phyloP scores from a whole-genome alignment of 35 echinoderm and acorn worm genomes.

The Anneissia japonica region DNA sequence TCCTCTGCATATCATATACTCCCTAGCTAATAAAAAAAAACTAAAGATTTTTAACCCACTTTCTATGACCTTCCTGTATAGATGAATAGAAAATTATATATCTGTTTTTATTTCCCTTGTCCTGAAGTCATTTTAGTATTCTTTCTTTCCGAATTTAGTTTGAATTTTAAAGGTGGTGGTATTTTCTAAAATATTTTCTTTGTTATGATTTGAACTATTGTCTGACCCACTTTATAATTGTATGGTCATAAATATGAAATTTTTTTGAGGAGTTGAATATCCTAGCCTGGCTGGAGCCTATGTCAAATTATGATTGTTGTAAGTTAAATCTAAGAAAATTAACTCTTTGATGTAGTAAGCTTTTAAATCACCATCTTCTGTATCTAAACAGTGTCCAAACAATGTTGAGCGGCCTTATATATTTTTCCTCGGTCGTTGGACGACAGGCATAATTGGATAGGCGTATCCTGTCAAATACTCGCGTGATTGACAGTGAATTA shows the following conservation, averaged over 20 bases:
- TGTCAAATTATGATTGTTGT: not conserved
- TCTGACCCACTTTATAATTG: not conserved
- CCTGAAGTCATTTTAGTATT: not conserved
- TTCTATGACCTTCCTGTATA: not conserved
- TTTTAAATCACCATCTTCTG: no score
- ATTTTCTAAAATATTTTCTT: not conserved
- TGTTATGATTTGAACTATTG: not conserved
- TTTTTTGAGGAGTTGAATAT: not conserved
- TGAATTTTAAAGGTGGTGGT: not conserved
- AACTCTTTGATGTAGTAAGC: no score
- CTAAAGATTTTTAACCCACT: constrained; percentile 1
- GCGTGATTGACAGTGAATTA: no score
- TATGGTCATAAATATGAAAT: not conserved
- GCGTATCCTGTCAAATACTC: no score
- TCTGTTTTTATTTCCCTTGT: not conserved
- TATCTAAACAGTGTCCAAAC: no score
- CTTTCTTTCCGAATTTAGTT: not conserved
- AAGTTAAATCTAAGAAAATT: no score
- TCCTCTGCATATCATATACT: not conserved
- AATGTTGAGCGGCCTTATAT: no score
- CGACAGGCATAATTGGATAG: no score
- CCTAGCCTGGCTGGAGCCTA: not conserved
- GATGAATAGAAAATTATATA: not conserved
- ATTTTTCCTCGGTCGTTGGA: no score
- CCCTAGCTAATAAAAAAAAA: not conserved